Evolutionary conservation across 2,888 invertebrate genomes (phyloP).

Genomic region (Heliothis peltigera): DNA sequence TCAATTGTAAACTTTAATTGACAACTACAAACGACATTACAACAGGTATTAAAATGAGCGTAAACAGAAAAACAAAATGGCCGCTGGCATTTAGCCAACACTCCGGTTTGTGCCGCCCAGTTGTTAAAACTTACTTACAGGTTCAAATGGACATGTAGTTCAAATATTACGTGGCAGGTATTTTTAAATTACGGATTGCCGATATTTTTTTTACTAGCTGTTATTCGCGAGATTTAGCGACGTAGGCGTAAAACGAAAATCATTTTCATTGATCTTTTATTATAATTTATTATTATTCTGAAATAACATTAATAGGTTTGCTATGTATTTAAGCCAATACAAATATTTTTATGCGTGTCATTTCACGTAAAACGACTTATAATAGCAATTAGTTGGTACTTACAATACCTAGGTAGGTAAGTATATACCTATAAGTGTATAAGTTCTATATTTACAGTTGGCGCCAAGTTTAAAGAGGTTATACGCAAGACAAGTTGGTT

Average conservation of each 20-base stretch:
- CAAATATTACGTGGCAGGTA: not conserved
- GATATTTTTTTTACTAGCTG: no score
- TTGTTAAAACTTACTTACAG: slow-evolving; percentile 17
- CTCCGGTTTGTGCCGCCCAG: slow-evolving; percentile 5
- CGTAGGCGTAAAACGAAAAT: no score
- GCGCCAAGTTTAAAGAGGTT: slow-evolving; percentile 21
- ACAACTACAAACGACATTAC: slow-evolving; percentile 26
- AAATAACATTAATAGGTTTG: no score
- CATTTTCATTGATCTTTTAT: no score
- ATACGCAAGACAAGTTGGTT: slow-evolving; percentile 11
- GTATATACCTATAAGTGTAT: not conserved
- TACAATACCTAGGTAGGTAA: no score
- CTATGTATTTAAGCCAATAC: no score
- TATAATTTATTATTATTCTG: no score
- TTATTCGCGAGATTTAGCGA: no score
- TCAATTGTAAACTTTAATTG: slow-evolving; percentile 29
- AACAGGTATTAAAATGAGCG: slow-evolving; percentile 23
- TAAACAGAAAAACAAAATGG: slow-evolving; percentile 26
- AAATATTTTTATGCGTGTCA: no score
- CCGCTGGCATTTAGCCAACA: slow-evolving; percentile 40
- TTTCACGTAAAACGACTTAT: no score
- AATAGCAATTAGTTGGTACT: no score
- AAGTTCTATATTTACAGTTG: slow-evolving; percentile 16
- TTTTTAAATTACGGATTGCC: no score
- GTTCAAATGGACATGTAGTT: slow-evolving; percentile 8